A percentile compares a stretch with the other conserved stretches of the same genome.
Evolutionary conservation across 2,113 vertebrate species (phyloP).

Genomic region (Pluvialis apricaria): DNA sequence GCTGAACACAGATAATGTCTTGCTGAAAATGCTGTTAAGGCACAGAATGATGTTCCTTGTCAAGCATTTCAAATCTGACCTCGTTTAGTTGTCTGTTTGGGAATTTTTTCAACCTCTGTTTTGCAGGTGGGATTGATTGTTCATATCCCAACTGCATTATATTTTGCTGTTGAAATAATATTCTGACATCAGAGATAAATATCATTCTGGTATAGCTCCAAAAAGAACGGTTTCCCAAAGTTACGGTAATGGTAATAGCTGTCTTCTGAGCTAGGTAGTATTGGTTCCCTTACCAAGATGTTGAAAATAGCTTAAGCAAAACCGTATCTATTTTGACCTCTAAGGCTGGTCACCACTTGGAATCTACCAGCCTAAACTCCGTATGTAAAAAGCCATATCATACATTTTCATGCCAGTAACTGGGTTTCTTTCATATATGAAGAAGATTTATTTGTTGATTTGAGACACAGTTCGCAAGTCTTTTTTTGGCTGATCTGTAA

Average conservation of each 20-base stretch:
- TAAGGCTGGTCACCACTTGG: neutral
- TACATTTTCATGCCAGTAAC: too few species aligned
- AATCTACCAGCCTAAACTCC: neutral
- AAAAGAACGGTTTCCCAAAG: neutral
- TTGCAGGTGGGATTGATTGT: neutral
- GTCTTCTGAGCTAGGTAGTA: neutral
- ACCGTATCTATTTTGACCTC: neutral
- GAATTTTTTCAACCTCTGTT: neutral
- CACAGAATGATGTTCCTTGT: neutral
- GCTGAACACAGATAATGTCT: neutral
- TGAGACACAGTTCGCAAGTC: neutral
- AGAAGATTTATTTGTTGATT: neutral
- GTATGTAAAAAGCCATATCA: neutral
- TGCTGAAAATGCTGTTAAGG: neutral
- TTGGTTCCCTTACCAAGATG: neutral
- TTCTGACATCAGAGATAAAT: neutral
- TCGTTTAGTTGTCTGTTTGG: neutral
- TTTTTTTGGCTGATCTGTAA: neutral
- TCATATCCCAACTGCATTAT: neutral
- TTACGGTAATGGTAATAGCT: neutral
- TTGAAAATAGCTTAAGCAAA: neutral
- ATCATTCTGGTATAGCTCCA: neutral
- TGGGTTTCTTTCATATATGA: neutral
- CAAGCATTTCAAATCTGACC: neutral
- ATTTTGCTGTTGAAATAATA: neutral